These are phyloP conservation scores for Phylloscopus trochiloides DNA, from an alignment of 2,113 vertebrate genomes.

Conservation along the genomic window DNA sequence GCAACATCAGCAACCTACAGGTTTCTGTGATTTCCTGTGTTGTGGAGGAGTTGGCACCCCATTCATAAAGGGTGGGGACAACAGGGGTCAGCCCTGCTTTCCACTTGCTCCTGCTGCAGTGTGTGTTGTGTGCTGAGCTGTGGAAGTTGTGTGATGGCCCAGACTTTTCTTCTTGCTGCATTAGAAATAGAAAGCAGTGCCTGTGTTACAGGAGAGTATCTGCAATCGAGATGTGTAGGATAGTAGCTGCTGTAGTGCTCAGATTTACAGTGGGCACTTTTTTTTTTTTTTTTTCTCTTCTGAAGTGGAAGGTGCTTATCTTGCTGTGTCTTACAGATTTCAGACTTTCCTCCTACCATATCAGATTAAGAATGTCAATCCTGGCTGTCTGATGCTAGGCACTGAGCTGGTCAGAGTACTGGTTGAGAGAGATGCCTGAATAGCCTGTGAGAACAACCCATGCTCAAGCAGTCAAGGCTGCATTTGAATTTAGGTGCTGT, in stretches of 20 bases:
- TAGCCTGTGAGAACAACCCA: background rate
- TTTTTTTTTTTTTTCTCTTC: background rate
- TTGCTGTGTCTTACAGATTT: background rate
- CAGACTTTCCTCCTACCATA: background rate
- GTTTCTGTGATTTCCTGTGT: background rate
- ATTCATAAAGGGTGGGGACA: background rate
- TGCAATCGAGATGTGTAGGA: background rate
- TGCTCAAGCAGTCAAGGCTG: background rate
- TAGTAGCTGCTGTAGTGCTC: background rate
- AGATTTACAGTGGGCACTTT: background rate
- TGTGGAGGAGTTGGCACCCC: background rate
- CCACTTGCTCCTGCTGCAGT: background rate
- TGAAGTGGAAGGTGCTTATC: background rate
- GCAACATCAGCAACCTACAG: background rate
- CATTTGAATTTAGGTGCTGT: background rate
- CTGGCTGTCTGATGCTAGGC: background rate
- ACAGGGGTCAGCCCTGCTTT: background rate
- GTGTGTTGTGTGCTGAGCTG: background rate
- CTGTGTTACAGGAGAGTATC: background rate
- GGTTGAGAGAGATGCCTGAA: background rate
- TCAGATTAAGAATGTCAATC: background rate
- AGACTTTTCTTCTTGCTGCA: background rate
- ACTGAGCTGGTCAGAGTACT: background rate
- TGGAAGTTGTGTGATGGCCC: background rate
- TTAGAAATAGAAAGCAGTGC: background rate